phyloP scores from a whole-genome alignment of 2,113 vertebrate species.

The Amazona guildingii region DNA sequence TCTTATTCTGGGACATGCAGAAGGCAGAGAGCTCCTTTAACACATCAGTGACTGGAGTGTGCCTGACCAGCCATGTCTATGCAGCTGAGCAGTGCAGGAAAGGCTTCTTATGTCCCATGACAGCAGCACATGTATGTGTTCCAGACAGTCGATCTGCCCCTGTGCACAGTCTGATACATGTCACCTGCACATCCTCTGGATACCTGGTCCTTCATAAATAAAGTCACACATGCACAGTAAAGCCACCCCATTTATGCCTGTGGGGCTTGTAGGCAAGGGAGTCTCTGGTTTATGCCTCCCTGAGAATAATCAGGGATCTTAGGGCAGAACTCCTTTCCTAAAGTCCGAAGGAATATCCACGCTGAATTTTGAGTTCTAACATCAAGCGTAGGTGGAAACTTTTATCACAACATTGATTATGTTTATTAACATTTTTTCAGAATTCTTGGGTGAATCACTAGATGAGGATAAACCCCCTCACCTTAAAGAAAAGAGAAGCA shows the following conservation, averaged over 20 bases:
- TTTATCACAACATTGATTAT: background rate
- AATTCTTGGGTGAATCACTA: background rate
- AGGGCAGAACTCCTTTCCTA: background rate
- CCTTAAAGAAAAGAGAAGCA: background rate
- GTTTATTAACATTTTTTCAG: background rate
- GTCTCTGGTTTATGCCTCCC: background rate
- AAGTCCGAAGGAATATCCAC: background rate
- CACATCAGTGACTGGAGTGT: background rate
- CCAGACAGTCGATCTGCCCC: background rate
- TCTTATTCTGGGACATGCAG: background rate
- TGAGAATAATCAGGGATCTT: background rate
- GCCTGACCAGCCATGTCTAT: background rate
- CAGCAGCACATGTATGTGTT: background rate
- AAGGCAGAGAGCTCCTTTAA: background rate
- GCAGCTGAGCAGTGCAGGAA: no score
- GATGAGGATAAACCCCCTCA: background rate
- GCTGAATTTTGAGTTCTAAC: background rate
- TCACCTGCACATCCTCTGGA: background rate
- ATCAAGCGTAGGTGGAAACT: background rate
- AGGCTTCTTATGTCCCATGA: background rate
- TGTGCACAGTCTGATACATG: background rate
- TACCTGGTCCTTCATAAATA: background rate
- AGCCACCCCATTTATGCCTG: background rate
- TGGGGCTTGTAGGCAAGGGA: background rate
- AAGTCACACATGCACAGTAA: background rate